Evolutionary conservation across 2,113 vertebrate genomes (phyloP), one percentile per base, ranked within the genome.

Genomic region (Panthera uncia): DNA sequence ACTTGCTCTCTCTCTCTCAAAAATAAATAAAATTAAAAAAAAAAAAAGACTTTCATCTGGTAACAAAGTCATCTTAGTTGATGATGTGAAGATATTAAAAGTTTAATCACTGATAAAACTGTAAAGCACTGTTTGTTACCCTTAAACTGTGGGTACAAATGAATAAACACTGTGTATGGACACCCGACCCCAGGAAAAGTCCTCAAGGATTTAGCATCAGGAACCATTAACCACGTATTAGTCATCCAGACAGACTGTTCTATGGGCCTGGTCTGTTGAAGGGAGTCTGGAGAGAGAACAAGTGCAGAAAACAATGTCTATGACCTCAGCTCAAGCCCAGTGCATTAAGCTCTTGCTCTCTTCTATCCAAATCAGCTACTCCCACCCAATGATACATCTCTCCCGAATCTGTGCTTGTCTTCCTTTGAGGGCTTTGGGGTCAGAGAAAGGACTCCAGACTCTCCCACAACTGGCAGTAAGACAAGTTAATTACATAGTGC

Each of bases 21-120:
- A 61, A 7, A 61, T 61, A 61, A 61, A 61, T 5, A 23, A 61
- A 61, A 21, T 57, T 23, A 9, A 61, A 61, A 61, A 61, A 57
- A 57, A 81, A 66, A 74, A 96, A 83, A 89, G 52, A 73, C 52
- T 76, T 85, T 91, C 55, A 78, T 27, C 57, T 78, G 31, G 15
- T 92, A 81, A 74, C 95, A 91, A 90, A 66, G 74, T 74, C n/a
- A 89, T 55, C 38, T 95, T 69, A 31, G 27, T 19, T 76, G 15
- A 93, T 87, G 21, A 81, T 65, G 55, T 63, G 50, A 91, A 89
- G 6, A 85, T 68, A 69, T 41, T n/a, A 81, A 94, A 5, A 89
- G 31, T 76, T 95, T 81, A 89, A 50, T 63, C 52, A 76, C 36
- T 31, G 31, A 92, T 90, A 48, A 96, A 92, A 95, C 4, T 48